phyloP scores from a whole-genome alignment of 2,113 vertebrate genomes.

The Guaruba guarouba region DNA sequence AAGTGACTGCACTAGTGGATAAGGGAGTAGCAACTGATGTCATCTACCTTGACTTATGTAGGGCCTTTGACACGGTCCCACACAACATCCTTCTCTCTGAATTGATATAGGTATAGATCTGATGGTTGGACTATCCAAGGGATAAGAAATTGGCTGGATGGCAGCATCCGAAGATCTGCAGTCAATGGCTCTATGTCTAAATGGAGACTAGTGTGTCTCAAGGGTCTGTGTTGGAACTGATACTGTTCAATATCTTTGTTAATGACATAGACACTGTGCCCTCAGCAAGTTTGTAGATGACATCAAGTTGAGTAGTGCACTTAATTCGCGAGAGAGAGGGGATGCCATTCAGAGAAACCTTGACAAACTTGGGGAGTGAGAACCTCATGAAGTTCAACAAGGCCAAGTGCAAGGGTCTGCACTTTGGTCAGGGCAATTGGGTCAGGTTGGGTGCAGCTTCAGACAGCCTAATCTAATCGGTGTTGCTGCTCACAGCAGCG shows the following conservation, averaged over 20 bases:
- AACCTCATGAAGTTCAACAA: not conserved
- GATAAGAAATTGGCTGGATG: not conserved
- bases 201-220: not conserved
- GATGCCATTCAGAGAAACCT: not conserved
- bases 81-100: not conserved
- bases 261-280: not conserved
- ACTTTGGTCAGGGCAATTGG: not conserved
- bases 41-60: not conserved
- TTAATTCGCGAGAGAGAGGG: not conserved
- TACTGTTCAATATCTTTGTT: not conserved
- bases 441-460: not conserved
- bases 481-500: not conserved
- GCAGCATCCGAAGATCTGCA: not conserved
- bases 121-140: not conserved
- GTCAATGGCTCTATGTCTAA: not conserved
- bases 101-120: not conserved
- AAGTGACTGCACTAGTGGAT: not conserved
- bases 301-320: not conserved
- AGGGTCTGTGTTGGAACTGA: not conserved
- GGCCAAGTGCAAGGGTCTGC: not conserved
- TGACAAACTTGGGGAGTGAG: not conserved
- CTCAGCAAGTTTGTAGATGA: not conserved
- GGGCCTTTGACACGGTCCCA: not conserved
- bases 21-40: not conserved
- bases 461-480: not conserved